These are phyloP conservation scores for Rambutsinella grinnellia DNA, from an alignment of 2,888 invertebrate species.

Conservation along the genomic window DNA sequence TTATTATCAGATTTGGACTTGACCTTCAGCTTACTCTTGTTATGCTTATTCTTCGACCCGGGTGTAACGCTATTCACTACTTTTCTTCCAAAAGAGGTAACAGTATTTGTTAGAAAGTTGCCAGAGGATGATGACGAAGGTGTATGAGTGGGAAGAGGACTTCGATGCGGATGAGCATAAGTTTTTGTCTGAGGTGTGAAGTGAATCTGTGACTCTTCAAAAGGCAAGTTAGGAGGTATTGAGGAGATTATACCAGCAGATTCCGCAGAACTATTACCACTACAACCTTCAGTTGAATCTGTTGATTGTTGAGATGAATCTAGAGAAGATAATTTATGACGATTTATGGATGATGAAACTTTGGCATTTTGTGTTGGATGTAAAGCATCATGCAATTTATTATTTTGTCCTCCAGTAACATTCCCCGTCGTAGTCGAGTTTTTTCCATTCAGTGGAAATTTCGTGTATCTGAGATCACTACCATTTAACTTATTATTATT, in stretches of 20 bases:
- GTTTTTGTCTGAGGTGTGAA: slow-evolving; percentile 64
- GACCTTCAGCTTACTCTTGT: slow-evolving; percentile 54
- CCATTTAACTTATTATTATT: slow-evolving; percentile 23
- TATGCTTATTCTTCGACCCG: slow-evolving; percentile 35
- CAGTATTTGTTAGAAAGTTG: slow-evolving; percentile 61
- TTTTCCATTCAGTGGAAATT: slow-evolving; percentile 59
- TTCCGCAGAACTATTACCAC: slow-evolving; percentile 1
- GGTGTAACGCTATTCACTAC: slow-evolving; percentile 56
- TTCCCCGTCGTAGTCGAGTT: neutral
- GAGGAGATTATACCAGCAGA: slow-evolving; percentile 15
- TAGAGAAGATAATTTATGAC: slow-evolving; percentile 45
- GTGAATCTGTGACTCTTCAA: slow-evolving; percentile 65
- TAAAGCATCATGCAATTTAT: slow-evolving; percentile 11
- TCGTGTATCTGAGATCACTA: slow-evolving; percentile 61
- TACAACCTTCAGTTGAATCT: slow-evolving; percentile 20
- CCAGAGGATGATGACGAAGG: slow-evolving; percentile 31
- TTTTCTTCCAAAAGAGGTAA: slow-evolving; percentile 61
- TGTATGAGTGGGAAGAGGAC: slow-evolving; percentile 45
- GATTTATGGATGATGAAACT: neutral
- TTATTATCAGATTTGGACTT: slow-evolving; percentile 67
- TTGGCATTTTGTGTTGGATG: neutral
- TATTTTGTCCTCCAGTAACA: slow-evolving; percentile 8
- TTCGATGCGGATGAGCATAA: slow-evolving; percentile 62
- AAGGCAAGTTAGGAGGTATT: slow-evolving; percentile 53
- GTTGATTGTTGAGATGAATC: slow-evolving; percentile 21